Evolutionary conservation across 2,797 vertebrate species (phyloP).

Genomic region (Chromobotia macracanthus): DNA sequence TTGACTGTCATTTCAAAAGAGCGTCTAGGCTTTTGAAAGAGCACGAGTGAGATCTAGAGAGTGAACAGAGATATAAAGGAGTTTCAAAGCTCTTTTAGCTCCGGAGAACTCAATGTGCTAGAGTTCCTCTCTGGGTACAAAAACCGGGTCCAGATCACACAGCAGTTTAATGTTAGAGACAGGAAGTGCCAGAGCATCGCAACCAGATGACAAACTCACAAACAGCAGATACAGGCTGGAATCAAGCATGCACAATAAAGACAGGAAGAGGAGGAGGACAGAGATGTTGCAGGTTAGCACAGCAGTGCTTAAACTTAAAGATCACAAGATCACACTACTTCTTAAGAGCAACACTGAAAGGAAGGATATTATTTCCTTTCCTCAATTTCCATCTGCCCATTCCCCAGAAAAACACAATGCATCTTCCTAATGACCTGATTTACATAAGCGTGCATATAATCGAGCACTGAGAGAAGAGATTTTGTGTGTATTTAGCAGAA

Average conservation of each 20-base stretch:
- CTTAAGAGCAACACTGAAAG: neutral
- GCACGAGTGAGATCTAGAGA: slow-evolving; percentile 6
- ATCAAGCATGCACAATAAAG: neutral
- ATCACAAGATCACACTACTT: slow-evolving; percentile 17
- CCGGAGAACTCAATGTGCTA: slow-evolving; percentile 1
- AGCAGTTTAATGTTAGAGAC: slow-evolving; percentile 33
- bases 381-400: slow-evolving; percentile 33
- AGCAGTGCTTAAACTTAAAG: neutral
- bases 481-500: slow-evolving; percentile 25
- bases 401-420: slow-evolving; percentile 55
- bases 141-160: slow-evolving; percentile 39
- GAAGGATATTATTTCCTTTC: slow-evolving; percentile 12
- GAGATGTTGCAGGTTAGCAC: neutral
- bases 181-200: neutral
- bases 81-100: slow-evolving; percentile 27
- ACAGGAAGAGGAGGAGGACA: neutral
- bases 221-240: neutral
- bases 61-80: neutral
- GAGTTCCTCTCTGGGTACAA: slow-evolving; percentile 21
- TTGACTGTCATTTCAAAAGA: slow-evolving; percentile 33
- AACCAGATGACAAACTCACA: slow-evolving; percentile 1
- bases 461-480: slow-evolving; percentile 33
- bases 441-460: slow-evolving; percentile 72
- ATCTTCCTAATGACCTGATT: slow-evolving; percentile 73
- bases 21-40: slow-evolving; percentile 7